Base-by-base conservation (phyloP, 2,888 invertebrate species). In the Noctua janthina region DNA sequence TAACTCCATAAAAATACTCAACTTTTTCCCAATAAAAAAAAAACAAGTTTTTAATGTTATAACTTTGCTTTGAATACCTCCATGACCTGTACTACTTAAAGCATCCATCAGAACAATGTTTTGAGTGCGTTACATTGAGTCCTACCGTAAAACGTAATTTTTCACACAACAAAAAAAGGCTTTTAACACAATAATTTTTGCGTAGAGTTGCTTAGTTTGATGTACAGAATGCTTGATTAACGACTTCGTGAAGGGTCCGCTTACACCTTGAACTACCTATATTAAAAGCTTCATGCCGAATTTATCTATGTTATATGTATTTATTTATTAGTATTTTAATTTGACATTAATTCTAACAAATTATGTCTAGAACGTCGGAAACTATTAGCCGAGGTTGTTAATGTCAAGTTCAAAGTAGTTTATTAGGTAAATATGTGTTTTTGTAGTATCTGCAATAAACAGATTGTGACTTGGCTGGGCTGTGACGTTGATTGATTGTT, bases 401-500 rank as follows among this genome's bases (percentile, higher is more conserved):
- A 23, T 71, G 23, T 83, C 66, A 83, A 62, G 66, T 74, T 79
- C 46, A 71, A 67, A 54, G 70, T 71, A 73, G 35, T 66, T 70
- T 79, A 83, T 67, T 62, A 79, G 46, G 59, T 79, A 62, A 76
- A 74, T 72, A 78, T 70, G 56, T 81, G 43, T 71, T 78, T 76
- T 69, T 69, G 49, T 79, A 39, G 67, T 51, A 15, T 76, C 68
- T 79, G 74, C 59, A 83, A 70, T 79, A 77, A 74, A 75, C 76
- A 86, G 76, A 83, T 76, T 83, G 80, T 59, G 49, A 72, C 74
- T 86, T 59, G 71, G 29, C 70, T 67, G 73, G 2, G 70, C 39
- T 23, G 49, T 81, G 85, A 85, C 85, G 85, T 85, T 84, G 84
- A 84, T 84, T 85, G 82, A 84, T 83, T 64, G 82, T 81, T 51